Conservation (phyloP, 2,113 vertebrate genomes). For the Sardina pilchardus region DNA sequence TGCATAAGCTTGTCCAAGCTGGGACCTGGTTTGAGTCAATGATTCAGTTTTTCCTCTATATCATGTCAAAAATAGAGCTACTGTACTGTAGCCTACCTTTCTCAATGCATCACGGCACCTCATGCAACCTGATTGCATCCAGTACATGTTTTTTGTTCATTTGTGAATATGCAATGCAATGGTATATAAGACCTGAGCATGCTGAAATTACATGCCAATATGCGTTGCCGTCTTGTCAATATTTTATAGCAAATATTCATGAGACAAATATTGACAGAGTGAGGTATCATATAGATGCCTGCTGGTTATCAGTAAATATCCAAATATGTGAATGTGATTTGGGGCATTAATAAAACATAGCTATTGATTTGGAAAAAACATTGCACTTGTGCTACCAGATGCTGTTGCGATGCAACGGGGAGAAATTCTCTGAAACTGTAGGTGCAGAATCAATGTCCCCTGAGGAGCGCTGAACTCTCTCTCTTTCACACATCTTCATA, state of each 20-base stretch:
- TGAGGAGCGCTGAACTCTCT: background rate
- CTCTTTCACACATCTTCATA: background rate
- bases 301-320: background rate
- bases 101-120: background rate
- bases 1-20: conserved; percentile 64
- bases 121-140: background rate
- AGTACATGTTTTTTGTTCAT: background rate
- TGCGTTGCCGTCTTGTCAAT: background rate
- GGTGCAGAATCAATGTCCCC: background rate
- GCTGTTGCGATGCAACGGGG: background rate
- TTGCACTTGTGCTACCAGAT: background rate
- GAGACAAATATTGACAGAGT: background rate
- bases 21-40: conserved; percentile 43
- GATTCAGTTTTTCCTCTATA: background rate
- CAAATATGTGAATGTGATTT: background rate
- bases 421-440: background rate
- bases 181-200: background rate
- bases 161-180: background rate
- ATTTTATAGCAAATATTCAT: background rate
- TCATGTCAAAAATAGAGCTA: background rate
- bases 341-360: background rate
- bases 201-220: background rate
- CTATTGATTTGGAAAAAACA: background rate
- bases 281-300: background rate
- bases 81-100: background rate